These are phyloP conservation scores for Fistularia commersonii DNA, from an alignment of 2,797 vertebrate genomes.

Conservation along the genomic window DNA sequence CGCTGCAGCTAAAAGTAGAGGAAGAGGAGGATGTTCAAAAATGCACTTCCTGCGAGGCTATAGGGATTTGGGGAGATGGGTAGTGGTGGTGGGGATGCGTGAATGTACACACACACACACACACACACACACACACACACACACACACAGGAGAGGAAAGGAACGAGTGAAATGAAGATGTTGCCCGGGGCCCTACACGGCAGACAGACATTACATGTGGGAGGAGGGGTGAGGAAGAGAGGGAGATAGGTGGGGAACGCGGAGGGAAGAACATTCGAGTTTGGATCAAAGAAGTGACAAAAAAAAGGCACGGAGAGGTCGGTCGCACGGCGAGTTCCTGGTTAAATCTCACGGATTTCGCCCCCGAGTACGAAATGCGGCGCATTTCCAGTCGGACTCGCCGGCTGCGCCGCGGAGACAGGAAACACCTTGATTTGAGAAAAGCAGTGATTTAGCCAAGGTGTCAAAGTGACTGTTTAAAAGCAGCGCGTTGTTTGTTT, in stretches of 20 bases:
- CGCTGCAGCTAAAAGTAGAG: constrained; percentile 30
- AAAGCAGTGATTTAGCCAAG: constrained; percentile 53
- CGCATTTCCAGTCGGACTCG: too few species aligned
- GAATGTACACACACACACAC: too few species aligned
- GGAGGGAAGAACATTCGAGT: constrained; percentile 9
- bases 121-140: too few species aligned
- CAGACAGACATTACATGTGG: constrained; percentile 39
- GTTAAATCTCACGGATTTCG: too few species aligned
- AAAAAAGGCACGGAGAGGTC: not conserved
- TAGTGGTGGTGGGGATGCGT: too few species aligned
- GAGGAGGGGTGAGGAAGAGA: constrained; percentile 13
- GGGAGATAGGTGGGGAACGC: not conserved
- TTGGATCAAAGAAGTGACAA: constrained; percentile 32
- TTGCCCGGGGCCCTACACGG: constrained; percentile 54
- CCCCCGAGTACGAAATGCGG: too few species aligned
- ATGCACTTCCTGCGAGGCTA: constrained; percentile 32
- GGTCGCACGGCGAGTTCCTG: not conserved
- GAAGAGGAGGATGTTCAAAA: constrained; percentile 23
- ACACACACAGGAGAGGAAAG: constrained; percentile 4
- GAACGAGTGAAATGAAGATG: constrained; percentile 48
- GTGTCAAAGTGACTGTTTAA: constrained; percentile 10
- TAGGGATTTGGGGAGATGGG: constrained; percentile 44
- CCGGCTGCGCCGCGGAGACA: constrained; percentile 5
- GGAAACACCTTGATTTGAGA: constrained; percentile 43
- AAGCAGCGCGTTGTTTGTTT: constrained; percentile 7